Conservation (phyloP, 2,797 vertebrate species). For the Muscicapa comitata region DNA sequence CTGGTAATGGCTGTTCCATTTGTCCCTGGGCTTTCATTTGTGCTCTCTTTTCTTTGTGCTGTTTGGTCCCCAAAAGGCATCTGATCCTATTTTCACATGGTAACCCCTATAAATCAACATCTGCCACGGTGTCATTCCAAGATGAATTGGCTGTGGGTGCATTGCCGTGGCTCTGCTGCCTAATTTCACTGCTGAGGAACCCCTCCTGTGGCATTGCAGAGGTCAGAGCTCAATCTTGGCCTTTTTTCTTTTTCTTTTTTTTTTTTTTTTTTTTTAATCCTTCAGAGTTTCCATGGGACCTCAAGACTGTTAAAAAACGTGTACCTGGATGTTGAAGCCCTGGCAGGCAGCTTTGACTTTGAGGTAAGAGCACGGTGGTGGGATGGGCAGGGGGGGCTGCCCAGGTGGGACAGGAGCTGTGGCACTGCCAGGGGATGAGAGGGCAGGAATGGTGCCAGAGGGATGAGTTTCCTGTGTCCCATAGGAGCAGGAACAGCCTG, state of each 20-base stretch:
- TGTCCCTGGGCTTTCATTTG: background rate
- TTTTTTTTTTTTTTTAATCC: background rate
- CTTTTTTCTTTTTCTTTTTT: background rate
- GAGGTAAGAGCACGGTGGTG: slow-evolving; percentile 74
- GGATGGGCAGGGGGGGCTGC: background rate
- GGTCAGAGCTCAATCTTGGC: background rate
- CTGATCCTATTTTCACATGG: background rate
- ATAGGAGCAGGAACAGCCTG: background rate
- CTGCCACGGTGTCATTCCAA: fast-evolving
- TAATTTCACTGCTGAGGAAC: fast-evolving
- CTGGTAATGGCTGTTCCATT: background rate
- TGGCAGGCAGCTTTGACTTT: slow-evolving; percentile 81
- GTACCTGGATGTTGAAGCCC: slow-evolving; percentile 79
- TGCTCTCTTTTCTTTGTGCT: background rate
- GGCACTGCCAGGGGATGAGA: background rate
- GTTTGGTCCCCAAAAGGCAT: background rate
- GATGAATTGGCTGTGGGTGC: background rate
- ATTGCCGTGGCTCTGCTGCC: background rate
- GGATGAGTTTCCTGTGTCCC: fast-evolving
- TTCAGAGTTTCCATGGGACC: slow-evolving; percentile 70
- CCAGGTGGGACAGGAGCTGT: background rate
- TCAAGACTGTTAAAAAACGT: slow-evolving; percentile 80
- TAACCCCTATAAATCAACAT: fast-evolving
- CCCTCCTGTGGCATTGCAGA: background rate
- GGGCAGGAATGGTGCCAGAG: background rate